A percentile compares a stretch with the other conserved stretches of the same genome.
phyloP scores from a whole-genome alignment of 2,888 invertebrate species.

The Rutpela maculata region DNA sequence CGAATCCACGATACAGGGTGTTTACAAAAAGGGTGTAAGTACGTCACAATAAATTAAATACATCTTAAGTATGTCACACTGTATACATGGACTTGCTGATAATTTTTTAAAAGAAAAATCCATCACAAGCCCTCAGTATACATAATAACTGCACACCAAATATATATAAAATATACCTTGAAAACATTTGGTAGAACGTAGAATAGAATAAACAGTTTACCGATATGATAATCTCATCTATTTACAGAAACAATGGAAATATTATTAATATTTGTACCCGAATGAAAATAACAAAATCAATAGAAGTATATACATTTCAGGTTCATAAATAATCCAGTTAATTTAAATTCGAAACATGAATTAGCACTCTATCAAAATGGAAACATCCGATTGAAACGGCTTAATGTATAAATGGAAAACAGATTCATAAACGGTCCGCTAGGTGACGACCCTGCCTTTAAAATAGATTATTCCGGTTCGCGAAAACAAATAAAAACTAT shows the following conservation, averaged over 20 bases:
- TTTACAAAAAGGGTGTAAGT: no score
- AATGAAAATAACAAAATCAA: constrained; percentile 29
- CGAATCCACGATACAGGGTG: no score
- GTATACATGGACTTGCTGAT: no score
- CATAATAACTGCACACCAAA: no score
- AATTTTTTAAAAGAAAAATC: no score
- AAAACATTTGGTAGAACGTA: no score
- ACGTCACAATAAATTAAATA: no score
- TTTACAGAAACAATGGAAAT: constrained; percentile 3
- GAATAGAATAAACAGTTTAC: neutral
- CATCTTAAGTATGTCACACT: no score
- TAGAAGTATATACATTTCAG: constrained; percentile 31
- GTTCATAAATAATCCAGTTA: constrained; percentile 58
- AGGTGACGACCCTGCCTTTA: constrained; percentile 43
- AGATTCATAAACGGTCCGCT: constrained; percentile 32
- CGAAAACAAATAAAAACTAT: constrained; percentile 48
- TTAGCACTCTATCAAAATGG: constrained; percentile 61
- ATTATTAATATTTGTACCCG: constrained; percentile 18
- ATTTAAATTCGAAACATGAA: constrained; percentile 60
- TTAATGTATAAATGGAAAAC: constrained; percentile 44
- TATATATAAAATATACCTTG: no score
- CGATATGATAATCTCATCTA: neutral
- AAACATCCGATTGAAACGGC: constrained; percentile 55
- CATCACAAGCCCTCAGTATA: no score
- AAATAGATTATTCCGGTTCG: constrained; percentile 41